Percentiles rank a stretch among this genome's conserved stretches.
Evolutionary conservation across 2,888 invertebrate species (phyloP).

Genomic region (Athripsodes cinereus): DNA sequence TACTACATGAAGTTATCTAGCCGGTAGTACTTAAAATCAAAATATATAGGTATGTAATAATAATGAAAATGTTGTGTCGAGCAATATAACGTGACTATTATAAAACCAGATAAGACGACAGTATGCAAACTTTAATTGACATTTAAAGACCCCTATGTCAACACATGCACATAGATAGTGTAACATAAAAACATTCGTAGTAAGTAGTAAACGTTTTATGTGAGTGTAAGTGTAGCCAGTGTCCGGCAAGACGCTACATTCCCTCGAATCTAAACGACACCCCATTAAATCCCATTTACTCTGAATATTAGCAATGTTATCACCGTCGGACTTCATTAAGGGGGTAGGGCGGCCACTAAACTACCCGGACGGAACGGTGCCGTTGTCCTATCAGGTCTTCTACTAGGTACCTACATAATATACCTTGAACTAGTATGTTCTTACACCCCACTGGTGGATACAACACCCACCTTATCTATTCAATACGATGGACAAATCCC

Average conservation of each 20-base stretch:
- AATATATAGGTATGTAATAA: too few species aligned
- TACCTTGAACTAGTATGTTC: not conserved
- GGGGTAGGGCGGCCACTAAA: constrained; percentile 1
- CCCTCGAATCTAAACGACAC: constrained; percentile 5
- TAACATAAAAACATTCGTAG: not conserved
- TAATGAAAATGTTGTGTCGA: too few species aligned
- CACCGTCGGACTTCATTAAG: constrained; percentile 17
- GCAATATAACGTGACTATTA: too few species aligned
- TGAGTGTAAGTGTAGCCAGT: not conserved
- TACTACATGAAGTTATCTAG: too few species aligned
- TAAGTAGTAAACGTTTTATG: not conserved
- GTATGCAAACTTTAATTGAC: too few species aligned
- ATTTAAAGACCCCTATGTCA: too few species aligned
- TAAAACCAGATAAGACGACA: too few species aligned
- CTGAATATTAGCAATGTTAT: constrained; percentile 20
- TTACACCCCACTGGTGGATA: not conserved
- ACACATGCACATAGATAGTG: not conserved
- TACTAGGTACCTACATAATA: not conserved
- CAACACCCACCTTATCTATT: constrained; percentile 16
- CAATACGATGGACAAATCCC: constrained; percentile 1
- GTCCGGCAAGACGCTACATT: not conserved
- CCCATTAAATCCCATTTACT: constrained; percentile 17
- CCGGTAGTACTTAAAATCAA: too few species aligned
- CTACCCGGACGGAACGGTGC: not conserved
- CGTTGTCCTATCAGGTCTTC: not conserved